These are phyloP conservation scores for Iphiclides podalirius DNA, from an alignment of 2,888 invertebrate genomes.

Conservation along the genomic window DNA sequence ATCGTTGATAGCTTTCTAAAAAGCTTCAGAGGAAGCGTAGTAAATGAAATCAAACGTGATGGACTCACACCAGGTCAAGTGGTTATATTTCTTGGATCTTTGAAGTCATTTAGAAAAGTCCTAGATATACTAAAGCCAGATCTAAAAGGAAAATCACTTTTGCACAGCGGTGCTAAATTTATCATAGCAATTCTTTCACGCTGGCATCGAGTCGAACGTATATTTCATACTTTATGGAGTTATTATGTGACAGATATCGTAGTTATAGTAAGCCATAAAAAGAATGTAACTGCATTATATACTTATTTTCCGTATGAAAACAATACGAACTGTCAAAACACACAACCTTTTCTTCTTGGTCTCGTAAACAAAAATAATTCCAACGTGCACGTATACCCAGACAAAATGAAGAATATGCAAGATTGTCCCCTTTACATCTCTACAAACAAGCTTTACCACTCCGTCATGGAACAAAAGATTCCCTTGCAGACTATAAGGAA, in stretches of 20 bases:
- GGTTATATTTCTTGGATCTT: conserved; percentile 48
- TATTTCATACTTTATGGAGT: conserved; percentile 50
- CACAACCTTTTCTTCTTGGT: conserved; percentile 43
- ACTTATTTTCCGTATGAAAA: conserved; percentile 56
- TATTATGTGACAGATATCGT: conserved; percentile 49
- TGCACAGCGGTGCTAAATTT: conserved; percentile 49
- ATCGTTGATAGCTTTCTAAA: conserved; percentile 44
- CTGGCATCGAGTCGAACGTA: conserved; percentile 42
- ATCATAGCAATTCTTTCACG: conserved; percentile 45
- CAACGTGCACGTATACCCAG: conserved; percentile 39
- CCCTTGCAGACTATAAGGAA: conserved; percentile 54
- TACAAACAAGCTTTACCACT: conserved; percentile 53
- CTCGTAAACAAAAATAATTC: conserved; percentile 37
- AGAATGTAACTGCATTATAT: conserved; percentile 39
- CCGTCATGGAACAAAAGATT: conserved; percentile 47
- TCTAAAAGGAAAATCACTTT: conserved; percentile 48
- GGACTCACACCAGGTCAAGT: conserved; percentile 45
- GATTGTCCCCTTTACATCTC: conserved; percentile 59
- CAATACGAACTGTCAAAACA: conserved; percentile 49
- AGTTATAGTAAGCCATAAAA: conserved; percentile 38
- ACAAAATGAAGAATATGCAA: conserved; percentile 58
- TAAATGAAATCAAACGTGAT: conserved; percentile 45
- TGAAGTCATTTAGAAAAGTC: conserved; percentile 46
- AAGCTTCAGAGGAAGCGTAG: conserved; percentile 48
- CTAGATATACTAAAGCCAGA: conserved; percentile 48